phyloP scores from a whole-genome alignment of 2,797 vertebrate species.

The Poecilia picta region DNA sequence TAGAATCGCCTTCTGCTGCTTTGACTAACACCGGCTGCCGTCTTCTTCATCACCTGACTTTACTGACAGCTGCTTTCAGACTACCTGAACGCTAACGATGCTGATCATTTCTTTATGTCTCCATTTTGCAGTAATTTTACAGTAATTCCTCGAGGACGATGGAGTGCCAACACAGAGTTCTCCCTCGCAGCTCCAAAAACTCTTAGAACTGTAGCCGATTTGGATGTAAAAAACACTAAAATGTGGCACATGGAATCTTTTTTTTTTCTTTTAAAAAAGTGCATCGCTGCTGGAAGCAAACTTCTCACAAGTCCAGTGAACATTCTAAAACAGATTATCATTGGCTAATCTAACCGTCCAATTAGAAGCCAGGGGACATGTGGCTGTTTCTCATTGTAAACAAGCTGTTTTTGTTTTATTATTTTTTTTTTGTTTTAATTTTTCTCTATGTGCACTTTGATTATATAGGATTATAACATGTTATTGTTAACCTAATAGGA shows the following conservation, averaged over 20 bases:
- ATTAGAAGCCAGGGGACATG: constrained; percentile 47
- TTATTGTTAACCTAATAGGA: constrained; percentile 82
- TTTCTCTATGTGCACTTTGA: constrained; percentile 93
- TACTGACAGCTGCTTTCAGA: constrained; percentile 38
- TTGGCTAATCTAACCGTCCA: constrained; percentile 59
- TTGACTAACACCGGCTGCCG: constrained; percentile 61
- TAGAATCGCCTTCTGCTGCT: constrained; percentile 73
- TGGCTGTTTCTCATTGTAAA: constrained; percentile 66
- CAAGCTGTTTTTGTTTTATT: constrained; percentile 56
- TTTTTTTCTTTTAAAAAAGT: constrained; percentile 41
- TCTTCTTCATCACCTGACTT: constrained; percentile 46
- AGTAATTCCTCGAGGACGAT: constrained; percentile 85
- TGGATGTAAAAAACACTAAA: constrained; percentile 63
- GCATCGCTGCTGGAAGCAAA: constrained; percentile 82
- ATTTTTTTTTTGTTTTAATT: constrained; percentile 52
- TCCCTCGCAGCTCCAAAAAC: constrained; percentile 78
- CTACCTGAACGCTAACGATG: constrained; percentile 77
- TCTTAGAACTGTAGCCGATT: constrained; percentile 63
- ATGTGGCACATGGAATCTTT: constrained; percentile 61
- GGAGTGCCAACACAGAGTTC: constrained; percentile 76
- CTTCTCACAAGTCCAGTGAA: constrained; percentile 84
- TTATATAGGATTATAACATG: constrained; percentile 87
- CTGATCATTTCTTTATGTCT: constrained; percentile 82
- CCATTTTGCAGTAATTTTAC: constrained; percentile 87
- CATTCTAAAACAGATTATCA: constrained; percentile 26